Percentiles rank a stretch among this genome's conserved stretches.
These are phyloP conservation scores for Gallinago undulata DNA, from an alignment of 2,113 vertebrate species.

Conservation along the genomic window DNA sequence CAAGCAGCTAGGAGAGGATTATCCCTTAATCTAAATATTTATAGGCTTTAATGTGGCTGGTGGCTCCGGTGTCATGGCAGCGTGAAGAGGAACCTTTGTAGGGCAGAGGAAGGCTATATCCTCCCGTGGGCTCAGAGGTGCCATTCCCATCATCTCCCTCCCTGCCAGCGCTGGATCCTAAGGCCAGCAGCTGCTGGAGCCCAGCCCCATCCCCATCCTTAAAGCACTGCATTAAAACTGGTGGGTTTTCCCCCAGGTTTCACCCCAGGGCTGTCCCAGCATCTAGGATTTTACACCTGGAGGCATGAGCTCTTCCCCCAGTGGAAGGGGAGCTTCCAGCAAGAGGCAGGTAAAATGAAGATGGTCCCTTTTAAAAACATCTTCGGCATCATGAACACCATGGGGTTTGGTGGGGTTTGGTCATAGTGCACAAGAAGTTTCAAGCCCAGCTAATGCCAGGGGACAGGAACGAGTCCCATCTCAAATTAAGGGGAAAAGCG, in stretches of 20 bases:
- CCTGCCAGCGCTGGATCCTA: fast-evolving
- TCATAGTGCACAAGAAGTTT: fast-evolving
- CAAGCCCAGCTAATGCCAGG: background rate
- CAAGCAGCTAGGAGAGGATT: background rate
- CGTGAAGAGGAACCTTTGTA: background rate
- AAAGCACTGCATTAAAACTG: background rate
- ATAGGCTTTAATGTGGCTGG: background rate
- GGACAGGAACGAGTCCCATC: background rate
- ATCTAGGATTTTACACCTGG: background rate
- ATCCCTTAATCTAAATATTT: constrained; percentile 19
- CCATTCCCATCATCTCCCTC: background rate
- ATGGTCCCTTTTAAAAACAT: background rate
- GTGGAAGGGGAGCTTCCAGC: background rate
- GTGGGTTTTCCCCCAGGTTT: fast-evolving
- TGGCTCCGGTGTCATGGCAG: background rate
- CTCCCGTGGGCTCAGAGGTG: fast-evolving
- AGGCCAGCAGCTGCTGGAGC: background rate
- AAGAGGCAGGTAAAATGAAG: background rate
- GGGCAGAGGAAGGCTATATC: background rate
- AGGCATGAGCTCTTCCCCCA: background rate
- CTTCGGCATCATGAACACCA: fast-evolving
- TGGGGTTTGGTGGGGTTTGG: background rate
- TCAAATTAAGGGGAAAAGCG: background rate
- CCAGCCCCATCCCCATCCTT: background rate
- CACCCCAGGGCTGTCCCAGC: background rate